phyloP scores from a whole-genome alignment of 2,113 vertebrate genomes.

The human region DNA sequence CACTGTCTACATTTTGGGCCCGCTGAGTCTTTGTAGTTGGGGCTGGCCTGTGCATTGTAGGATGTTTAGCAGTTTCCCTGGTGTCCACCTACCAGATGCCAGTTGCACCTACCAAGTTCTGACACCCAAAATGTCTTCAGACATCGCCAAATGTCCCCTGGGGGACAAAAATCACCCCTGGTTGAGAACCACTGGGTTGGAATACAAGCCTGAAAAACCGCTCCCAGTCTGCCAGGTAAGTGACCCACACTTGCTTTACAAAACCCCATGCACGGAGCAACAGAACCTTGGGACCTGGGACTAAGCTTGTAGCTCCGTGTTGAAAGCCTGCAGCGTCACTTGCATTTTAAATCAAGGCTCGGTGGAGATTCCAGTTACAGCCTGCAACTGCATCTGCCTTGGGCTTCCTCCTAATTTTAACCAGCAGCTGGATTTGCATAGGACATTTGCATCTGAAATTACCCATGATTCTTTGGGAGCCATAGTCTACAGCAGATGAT shows the following conservation, averaged over 20 bases:
- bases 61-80: too few species aligned
- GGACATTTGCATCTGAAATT: conserved; percentile 75
- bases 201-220: background rate
- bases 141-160: background rate
- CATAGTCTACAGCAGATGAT: background rate
- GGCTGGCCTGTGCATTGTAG: fast-evolving
- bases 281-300: too few species aligned
- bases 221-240: background rate
- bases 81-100: background rate
- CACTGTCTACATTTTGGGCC: fast-evolving
- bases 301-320: background rate
- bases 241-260: background rate
- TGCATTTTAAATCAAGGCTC: background rate
- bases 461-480: conserved; percentile 62
- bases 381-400: background rate
- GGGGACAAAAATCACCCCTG: background rate
- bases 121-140: background rate
- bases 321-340: background rate
- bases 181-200: background rate
- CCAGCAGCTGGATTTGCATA: conserved; percentile 66
- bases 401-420: conserved; percentile 65
- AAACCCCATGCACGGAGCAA: background rate
- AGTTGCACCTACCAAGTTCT: background rate
- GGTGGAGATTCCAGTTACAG: conserved; percentile 45
- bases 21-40: too few species aligned